Base-by-base conservation (phyloP, 2,797 vertebrate genomes). In the Etheostoma nigrum region DNA sequence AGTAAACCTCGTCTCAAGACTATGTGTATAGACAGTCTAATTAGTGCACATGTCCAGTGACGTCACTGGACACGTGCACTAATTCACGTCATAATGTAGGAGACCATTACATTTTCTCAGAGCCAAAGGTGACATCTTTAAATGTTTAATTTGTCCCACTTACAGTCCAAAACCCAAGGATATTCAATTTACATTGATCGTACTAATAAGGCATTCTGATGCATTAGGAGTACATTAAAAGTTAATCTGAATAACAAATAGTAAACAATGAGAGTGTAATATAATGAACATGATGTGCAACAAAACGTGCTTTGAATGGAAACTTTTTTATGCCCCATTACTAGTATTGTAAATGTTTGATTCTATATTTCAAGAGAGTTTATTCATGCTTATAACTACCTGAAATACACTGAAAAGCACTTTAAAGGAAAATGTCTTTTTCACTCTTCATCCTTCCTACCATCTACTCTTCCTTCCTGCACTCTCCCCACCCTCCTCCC, bases 401-500 rank as follows among this genome's bases (percentile, higher is more conserved):
- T 19, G n/a, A 67, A 60, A 61, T 27, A 21, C 55, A 44, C n/a
- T 19, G 1, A 36, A 53, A 45, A 68, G 30, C 40, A 47, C 19
- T 44, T 64, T 57, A 27, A 68, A 61, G 25, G 49, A 36, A 59
- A 27, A 30, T 58, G 30, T 64, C 57, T 45, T 16, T 23, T 40
- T 9, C 53, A 25, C 33, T 73, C 55, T 45, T 27, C 27, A 57
- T 58, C 33, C 60, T 27, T 44, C 15, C 57, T 4, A 7, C 30
- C 36, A 48, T 19, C 49, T 48, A 5, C 48, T 33, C 12, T 18
- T 5, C 15, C 44, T 18, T 63, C 33, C n/a, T 53, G 15, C 71
- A 44, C 30, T 44, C 58, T 69, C 47, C 27, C 33, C 61, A 33
- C 48, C 53, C 36, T 42, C 27, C 36, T 64, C 69, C 58, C 21